Percentiles rank a stretch among this genome's conserved stretches.
phyloP scores from a whole-genome alignment of 2,888 invertebrate genomes.

The Xiphydria camelus region DNA sequence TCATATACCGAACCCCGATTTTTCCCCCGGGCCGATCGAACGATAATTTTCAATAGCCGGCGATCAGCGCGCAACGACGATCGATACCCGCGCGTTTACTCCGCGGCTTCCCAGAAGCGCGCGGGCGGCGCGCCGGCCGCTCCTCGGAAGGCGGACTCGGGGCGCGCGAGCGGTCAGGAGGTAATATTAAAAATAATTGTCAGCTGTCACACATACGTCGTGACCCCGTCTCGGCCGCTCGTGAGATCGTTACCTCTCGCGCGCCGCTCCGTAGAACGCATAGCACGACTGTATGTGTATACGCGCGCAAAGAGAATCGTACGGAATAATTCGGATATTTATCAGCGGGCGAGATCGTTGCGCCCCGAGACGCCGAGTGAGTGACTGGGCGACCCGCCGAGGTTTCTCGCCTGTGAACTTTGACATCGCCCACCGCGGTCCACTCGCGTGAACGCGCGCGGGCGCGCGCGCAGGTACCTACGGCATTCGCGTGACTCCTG shows the following conservation, averaged over 20 bases:
- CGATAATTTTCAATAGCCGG: no score
- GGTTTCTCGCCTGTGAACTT: constrained; percentile 16
- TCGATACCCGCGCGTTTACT: no score
- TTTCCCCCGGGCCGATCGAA: no score
- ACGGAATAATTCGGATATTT: constrained; percentile 18
- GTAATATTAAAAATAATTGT: constrained; percentile 16
- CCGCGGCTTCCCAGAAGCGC: no score
- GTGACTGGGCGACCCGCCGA: constrained; percentile 4
- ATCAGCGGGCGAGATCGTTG: constrained; percentile 12
- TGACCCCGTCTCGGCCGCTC: constrained; percentile 11
- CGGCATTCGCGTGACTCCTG: constrained; percentile 4
- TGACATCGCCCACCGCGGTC: constrained; percentile 8
- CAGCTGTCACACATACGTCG: constrained; percentile 16
- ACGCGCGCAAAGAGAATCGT: constrained; percentile 4
- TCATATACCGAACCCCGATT: no score
- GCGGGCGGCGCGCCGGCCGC: no score
- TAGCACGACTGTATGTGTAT: constrained; percentile 2
- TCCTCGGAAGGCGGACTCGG: not conserved
- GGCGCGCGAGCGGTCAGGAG: not conserved
- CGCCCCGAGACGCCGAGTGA: constrained; percentile 10
- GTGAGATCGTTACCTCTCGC: not conserved
- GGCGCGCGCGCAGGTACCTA: not conserved
- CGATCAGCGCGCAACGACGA: no score
- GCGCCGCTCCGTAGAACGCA: no score
- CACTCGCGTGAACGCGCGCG: constrained; percentile 6